Conservation (phyloP, 2,113 vertebrate species). For the Sterrhoptilus dennistouni region DNA sequence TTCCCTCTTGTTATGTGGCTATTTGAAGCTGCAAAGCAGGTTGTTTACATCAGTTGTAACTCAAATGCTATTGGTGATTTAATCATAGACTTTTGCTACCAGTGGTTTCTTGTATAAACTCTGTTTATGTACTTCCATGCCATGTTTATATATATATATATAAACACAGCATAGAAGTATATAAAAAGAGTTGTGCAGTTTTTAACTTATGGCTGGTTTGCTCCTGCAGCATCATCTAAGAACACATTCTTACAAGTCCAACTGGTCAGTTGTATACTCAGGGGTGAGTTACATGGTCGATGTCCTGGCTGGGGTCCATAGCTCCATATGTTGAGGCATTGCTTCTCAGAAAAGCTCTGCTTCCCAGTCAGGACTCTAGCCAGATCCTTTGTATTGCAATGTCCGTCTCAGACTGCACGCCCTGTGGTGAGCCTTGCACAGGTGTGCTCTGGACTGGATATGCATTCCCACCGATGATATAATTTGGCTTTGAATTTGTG, state of each 20-base stretch:
- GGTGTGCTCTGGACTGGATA: neutral
- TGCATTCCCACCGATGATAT: neutral
- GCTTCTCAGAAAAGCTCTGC: neutral
- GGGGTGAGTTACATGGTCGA: neutral
- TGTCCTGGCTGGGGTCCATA: neutral
- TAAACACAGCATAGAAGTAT: neutral
- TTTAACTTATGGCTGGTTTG: neutral
- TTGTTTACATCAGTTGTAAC: neutral
- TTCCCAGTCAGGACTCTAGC: neutral
- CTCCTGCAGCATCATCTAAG: neutral
- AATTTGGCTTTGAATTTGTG: slow-evolving; percentile 15
- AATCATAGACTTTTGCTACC: neutral
- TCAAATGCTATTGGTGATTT: neutral
- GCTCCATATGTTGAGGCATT: neutral
- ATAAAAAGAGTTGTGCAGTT: neutral
- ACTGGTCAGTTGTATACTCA: neutral
- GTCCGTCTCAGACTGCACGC: neutral
- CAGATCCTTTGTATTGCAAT: neutral
- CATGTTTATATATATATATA: fast-evolving
- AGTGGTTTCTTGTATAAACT: neutral
- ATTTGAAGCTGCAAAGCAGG: neutral
- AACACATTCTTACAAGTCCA: neutral
- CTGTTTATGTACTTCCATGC: neutral
- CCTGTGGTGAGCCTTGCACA: neutral
- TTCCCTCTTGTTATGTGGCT: neutral